Percentiles rank a stretch among this genome's conserved stretches.
phyloP scores from a whole-genome alignment of 2,797 vertebrate species.

The Rhodeus uyekii region DNA sequence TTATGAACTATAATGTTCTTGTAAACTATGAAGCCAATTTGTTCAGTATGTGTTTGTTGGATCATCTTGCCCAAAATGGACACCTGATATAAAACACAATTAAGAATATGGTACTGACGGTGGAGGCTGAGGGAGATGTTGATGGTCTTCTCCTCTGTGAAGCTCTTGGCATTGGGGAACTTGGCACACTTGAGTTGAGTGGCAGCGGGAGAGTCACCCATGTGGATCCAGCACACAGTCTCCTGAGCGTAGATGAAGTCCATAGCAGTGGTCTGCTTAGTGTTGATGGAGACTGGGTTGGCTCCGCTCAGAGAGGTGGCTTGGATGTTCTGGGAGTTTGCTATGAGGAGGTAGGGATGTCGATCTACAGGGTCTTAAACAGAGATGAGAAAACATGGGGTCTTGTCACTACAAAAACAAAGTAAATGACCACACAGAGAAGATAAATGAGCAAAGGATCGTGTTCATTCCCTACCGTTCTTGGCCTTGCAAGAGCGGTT shows the following conservation, averaged over 20 bases:
- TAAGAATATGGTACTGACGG: constrained; percentile 80
- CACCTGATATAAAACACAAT: background rate
- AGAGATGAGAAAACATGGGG: background rate
- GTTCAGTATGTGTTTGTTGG: background rate
- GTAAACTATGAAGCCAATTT: background rate
- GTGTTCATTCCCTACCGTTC: constrained; percentile 80
- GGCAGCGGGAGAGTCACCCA: constrained; percentile 86
- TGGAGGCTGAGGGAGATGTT: constrained; percentile 97
- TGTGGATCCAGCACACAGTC: constrained; percentile 94
- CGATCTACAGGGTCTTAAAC: constrained; percentile 90
- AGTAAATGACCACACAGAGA: background rate
- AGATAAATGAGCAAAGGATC: background rate
- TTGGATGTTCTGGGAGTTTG: constrained; percentile 94
- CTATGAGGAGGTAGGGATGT: constrained; percentile 88
- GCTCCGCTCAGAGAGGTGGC: constrained; percentile 88
- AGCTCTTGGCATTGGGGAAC: constrained; percentile 89
- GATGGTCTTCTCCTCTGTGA: constrained; percentile 85
- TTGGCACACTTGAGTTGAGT: constrained; percentile 92
- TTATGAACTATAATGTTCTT: too few species aligned
- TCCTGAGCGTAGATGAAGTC: constrained; percentile 92
- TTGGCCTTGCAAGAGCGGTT: constrained; percentile 98
- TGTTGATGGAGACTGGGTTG: constrained; percentile 84
- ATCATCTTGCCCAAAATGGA: background rate
- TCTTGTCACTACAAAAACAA: background rate
- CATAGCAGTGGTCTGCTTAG: constrained; percentile 96